Base-by-base conservation (phyloP, 2,113 vertebrate species). In the Cheilinus undulatus region DNA sequence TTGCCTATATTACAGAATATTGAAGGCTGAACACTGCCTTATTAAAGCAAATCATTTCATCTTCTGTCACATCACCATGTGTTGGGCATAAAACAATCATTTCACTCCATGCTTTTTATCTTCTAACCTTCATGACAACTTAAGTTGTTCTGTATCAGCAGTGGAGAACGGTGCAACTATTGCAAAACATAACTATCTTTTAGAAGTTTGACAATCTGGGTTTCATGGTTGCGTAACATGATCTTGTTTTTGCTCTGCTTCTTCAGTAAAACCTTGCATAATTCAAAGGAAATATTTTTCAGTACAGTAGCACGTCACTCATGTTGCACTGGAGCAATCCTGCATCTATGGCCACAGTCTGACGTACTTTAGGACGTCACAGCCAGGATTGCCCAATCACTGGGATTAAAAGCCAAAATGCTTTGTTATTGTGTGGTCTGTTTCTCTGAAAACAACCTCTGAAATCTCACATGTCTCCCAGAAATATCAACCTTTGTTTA, bases 11-110 rank as follows among this genome's bases (percentile, higher is more conserved):
- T 57, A 51, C 50, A 57, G 28, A 76, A 42, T 53, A 60, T 63
- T 69, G 40, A 78, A 71, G 27, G 63, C 56, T 71, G 52, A 76
- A 60, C 27, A 7, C 20, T 32, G 51, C 52, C 30, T 64, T 50
- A 23, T 59, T 52, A 40, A 17, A 19, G 24, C 46, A 73, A 40
- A 62, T 20, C 24, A n/a, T 48, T 51, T 36, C 36, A 30, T n/a
- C 30, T 56, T 83, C 20, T n/a, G 27, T 40, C 67, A 50, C 19
- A 38, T 76, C 56, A 73, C 63, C 22, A 51, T 40, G 30, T 45
- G 4, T 27, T 62, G 22, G 12, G 23, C 36, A 27, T 59, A 27
- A 56, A 82, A 38, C 24, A 69, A 48, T 27, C 3, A 49, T 49
- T 45, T 28, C 8, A 38, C 27, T 27, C 3, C 38, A 36, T 15